phyloP scores from a whole-genome alignment of 2,113 vertebrate species.

The Ursus arctos region DNA sequence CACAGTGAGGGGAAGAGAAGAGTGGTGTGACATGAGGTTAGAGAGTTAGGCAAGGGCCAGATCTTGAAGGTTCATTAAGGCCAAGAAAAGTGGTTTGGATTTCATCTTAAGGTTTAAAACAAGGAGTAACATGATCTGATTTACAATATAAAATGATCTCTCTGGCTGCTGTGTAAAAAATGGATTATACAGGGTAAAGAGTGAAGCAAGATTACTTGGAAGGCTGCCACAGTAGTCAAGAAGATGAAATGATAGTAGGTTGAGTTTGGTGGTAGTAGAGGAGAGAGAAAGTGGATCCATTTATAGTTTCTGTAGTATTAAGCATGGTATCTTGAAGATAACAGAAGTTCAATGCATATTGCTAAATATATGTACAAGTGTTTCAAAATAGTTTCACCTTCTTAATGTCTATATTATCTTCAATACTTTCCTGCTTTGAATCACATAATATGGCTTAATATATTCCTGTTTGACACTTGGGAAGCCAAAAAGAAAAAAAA shows the following conservation, averaged over 20 bases:
- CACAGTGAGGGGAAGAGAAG: no score
- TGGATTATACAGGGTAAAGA: slow-evolving; percentile 24
- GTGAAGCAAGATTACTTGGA: slow-evolving; percentile 14
- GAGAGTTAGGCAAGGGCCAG: background rate
- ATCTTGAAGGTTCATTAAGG: background rate
- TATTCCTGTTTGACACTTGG: background rate
- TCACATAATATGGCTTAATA: background rate
- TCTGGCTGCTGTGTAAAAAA: slow-evolving; percentile 46
- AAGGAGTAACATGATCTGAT: slow-evolving; percentile 24
- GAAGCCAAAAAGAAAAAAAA: background rate
- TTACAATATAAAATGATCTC: slow-evolving; percentile 57
- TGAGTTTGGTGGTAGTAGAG: background rate
- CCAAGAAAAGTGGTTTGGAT: background rate
- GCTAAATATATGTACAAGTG: background rate
- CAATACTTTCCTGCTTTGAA: background rate
- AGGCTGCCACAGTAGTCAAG: background rate
- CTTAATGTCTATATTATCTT: background rate
- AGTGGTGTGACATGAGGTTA: background rate
- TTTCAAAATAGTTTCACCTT: background rate
- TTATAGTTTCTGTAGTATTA: background rate
- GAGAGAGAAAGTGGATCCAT: background rate
- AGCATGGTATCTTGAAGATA: background rate
- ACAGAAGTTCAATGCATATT: background rate
- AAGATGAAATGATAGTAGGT: background rate
- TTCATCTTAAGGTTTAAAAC: slow-evolving; percentile 51